Evolutionary conservation across 2,113 vertebrate genomes (phyloP), one percentile per base, ranked within the genome.

Genomic region (Channa maculata): DNA sequence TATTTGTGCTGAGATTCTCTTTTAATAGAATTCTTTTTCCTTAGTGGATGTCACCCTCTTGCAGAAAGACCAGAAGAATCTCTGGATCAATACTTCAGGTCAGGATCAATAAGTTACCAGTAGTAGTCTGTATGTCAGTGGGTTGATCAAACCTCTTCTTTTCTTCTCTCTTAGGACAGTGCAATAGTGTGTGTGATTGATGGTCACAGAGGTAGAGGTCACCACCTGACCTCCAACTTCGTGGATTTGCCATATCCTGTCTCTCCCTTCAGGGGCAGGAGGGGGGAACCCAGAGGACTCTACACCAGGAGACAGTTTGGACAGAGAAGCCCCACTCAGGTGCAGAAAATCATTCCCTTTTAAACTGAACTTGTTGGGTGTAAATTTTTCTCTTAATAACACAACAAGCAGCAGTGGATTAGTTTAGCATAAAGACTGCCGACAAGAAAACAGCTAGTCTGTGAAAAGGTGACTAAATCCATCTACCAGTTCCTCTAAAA

Each of bases 171-270:
- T 9, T 72, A 97, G 96, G 96, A 97, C 86, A 92, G 93, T 79
- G 95, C 95, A 45, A 89, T 96, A 24, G 85, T 96, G 49, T 93
- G 94, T 81, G 93, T 96, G 9, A 91, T 97, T 70, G 94, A 95
- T 67, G 89, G 88, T 48, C 91, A 90, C 1, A 77, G 85, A 80
- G 82, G 79, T 41, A 83, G 87, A 62, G 80, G 93, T 5, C 72
- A 89, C 34, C 91, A 71, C 0, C 1, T 70, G 45, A 89, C 86
- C 49, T 68, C 95, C 0, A 43, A 84, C 75, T 94, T 95, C 80
- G 46, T 92, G 1, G 91, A 95, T 12, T 77, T 85, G 0, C 49
- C 89, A 2, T 92, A 92, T 87, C 91, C 85, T 52, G 52, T 91
- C 84, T 9, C 75, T 73, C 43, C 80, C 79, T 52, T 88, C 86